Evolutionary conservation across 2,888 invertebrate species (phyloP).

Genomic region (Thereva unica): DNA sequence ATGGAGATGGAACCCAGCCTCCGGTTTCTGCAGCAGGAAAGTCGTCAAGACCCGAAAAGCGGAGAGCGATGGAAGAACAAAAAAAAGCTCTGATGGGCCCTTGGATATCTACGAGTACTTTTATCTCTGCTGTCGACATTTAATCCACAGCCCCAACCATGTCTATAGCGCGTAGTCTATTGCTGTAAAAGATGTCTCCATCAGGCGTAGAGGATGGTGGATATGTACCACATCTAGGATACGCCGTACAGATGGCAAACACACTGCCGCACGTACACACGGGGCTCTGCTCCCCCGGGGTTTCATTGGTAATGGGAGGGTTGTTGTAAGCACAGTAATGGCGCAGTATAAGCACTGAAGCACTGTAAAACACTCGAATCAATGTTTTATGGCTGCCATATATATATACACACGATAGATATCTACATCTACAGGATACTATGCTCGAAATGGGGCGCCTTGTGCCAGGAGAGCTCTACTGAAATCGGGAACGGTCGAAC

Average conservation of each 20-base stretch:
- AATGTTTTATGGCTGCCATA: conserved; percentile 33
- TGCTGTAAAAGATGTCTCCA: conserved; percentile 10
- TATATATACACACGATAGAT: conserved; percentile 16
- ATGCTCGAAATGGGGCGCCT: conserved; percentile 26
- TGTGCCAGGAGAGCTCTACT: conserved; percentile 28
- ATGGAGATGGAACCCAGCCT: background rate
- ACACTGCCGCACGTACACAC: conserved; percentile 1
- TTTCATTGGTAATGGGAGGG: conserved; percentile 28
- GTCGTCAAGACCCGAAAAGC: conserved; percentile 17
- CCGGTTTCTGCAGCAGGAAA: background rate
- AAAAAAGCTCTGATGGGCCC: conserved; percentile 23
- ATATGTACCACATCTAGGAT: conserved; percentile 32
- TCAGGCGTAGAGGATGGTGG: conserved; percentile 10
- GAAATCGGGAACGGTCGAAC: conserved; percentile 23
- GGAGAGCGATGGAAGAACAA: conserved; percentile 3
- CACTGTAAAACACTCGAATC: conserved; percentile 36
- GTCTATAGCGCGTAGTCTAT: conserved; percentile 8
- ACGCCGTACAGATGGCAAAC: conserved; percentile 13
- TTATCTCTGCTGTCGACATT: conserved; percentile 36
- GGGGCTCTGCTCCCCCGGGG: background rate
- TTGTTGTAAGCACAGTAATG: conserved; percentile 39
- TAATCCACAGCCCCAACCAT: conserved; percentile 31
- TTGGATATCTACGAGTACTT: conserved; percentile 21
- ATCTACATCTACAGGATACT: conserved; percentile 6
- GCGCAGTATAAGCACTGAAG: conserved; percentile 38